A percentile compares a stretch with the other conserved stretches of the same genome.
Evolutionary conservation across 1,140 invertebrate genomes (phyloP).

Genomic region (Musca domestica): DNA sequence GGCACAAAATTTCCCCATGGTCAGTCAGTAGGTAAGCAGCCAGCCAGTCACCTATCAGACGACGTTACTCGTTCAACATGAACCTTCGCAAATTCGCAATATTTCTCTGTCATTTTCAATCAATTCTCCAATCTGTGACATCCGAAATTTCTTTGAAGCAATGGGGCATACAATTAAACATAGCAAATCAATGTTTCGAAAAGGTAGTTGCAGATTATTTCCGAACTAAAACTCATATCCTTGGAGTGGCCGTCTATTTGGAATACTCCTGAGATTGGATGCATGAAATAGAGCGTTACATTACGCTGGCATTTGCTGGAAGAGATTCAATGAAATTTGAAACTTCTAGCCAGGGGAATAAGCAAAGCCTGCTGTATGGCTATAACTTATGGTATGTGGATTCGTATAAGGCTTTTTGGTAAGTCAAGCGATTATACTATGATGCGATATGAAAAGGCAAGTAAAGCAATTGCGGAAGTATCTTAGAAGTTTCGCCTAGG

Average conservation of each 20-base stretch:
- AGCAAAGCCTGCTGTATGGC: neutral
- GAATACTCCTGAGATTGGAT: neutral
- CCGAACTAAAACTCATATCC: neutral
- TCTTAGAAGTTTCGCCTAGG: too few relatives aligned
- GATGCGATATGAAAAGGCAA: too few relatives aligned
- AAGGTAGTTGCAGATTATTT: neutral
- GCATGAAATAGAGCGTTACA: neutral
- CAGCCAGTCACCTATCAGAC: too few relatives aligned
- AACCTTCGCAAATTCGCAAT: too few relatives aligned
- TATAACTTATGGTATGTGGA: slow-evolving; percentile 19
- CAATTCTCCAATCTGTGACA: too few relatives aligned
- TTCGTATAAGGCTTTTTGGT: slow-evolving; percentile 10
- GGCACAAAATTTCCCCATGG: too few relatives aligned
- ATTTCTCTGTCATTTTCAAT: too few relatives aligned
- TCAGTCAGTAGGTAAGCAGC: too few relatives aligned
- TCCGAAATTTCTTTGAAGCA: neutral
- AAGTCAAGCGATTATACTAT: too few relatives aligned
- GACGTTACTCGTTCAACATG: too few relatives aligned
- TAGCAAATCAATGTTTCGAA: neutral
- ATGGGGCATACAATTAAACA: neutral
- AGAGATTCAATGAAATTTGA: neutral
- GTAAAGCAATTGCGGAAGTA: too few relatives aligned
- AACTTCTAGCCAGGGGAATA: neutral
- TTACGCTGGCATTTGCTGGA: neutral
- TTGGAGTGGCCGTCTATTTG: neutral